Evolutionary conservation across 2,888 invertebrate genomes (phyloP).

Genomic region (Habrosyne pyritoides): DNA sequence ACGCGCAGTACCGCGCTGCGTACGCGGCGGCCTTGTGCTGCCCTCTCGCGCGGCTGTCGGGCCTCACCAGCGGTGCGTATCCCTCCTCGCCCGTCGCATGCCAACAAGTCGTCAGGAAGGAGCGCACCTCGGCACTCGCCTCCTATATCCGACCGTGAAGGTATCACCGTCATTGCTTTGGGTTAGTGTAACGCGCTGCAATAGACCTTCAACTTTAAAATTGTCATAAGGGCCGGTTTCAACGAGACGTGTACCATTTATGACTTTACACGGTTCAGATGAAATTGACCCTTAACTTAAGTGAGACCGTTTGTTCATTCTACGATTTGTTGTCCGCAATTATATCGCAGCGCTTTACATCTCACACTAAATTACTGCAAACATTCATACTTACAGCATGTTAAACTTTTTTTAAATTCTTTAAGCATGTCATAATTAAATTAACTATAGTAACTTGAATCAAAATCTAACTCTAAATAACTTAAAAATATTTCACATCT

Average conservation of each 20-base stretch:
- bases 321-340: background rate
- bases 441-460: background rate
- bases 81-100: constrained; percentile 68
- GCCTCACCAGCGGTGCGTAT: constrained; percentile 85
- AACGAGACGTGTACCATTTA: too few relatives aligned
- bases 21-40: constrained; percentile 92
- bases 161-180: constrained; percentile 49
- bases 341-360: background rate
- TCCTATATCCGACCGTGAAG: constrained; percentile 76
- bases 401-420: background rate
- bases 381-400: background rate
- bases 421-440: background rate
- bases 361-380: background rate
- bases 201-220: background rate
- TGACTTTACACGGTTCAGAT: too few relatives aligned
- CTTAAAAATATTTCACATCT: too few relatives aligned
- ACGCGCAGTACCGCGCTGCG: constrained; percentile 95
- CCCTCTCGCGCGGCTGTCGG: constrained; percentile 80
- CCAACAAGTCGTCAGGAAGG: constrained; percentile 56
- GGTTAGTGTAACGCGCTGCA: background rate
- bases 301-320: too few relatives aligned
- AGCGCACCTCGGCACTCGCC: constrained; percentile 66
- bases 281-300: too few relatives aligned
- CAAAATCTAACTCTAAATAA: too few relatives aligned
- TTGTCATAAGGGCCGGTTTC: background rate